Conservation (phyloP, 1,140 invertebrate genomes). For the Bilobella aurantiaca region DNA sequence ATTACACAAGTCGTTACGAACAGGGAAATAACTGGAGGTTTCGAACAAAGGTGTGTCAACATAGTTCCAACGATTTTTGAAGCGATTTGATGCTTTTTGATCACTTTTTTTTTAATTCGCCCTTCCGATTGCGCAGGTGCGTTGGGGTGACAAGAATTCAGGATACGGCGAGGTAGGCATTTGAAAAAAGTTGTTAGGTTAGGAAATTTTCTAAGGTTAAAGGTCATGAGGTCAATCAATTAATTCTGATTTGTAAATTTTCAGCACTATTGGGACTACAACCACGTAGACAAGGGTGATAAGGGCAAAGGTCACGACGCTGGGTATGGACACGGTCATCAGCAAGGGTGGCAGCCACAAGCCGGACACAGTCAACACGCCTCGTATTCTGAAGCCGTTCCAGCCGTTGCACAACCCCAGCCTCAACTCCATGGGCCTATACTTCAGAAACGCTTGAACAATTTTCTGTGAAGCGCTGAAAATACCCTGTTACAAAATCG, state of each 20-base stretch:
- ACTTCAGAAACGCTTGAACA: background rate
- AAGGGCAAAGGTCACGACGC: constrained; percentile 14
- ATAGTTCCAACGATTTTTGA: constrained; percentile 9
- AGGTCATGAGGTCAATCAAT: too few species aligned
- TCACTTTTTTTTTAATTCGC: background rate
- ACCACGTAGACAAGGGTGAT: constrained; percentile 36
- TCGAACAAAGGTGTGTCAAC: constrained; percentile 38
- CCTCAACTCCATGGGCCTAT: background rate
- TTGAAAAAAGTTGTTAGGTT: too few species aligned
- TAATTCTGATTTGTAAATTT: background rate
- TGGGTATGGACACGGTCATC: constrained; percentile 11
- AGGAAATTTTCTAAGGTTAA: too few species aligned
- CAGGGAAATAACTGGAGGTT: constrained; percentile 38
- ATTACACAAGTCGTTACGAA: constrained; percentile 40
- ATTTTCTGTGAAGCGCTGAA: background rate
- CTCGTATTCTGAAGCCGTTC: constrained; percentile 13
- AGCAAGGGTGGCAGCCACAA: background rate
- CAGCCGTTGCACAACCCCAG: constrained; percentile 4
- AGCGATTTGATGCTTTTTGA: background rate
- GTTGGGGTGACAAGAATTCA: constrained; percentile 39
- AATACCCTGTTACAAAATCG: background rate
- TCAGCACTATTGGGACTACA: constrained; percentile 41
- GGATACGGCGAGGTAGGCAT: constrained; percentile 40
- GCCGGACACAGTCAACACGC: constrained; percentile 13
- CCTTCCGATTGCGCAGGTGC: constrained; percentile 34